A percentile compares a stretch with the other conserved stretches of the same genome.
Evolutionary conservation across 64 coral and sea anemone species (phyloP).

Genomic region (Pocillopora damicornis): DNA sequence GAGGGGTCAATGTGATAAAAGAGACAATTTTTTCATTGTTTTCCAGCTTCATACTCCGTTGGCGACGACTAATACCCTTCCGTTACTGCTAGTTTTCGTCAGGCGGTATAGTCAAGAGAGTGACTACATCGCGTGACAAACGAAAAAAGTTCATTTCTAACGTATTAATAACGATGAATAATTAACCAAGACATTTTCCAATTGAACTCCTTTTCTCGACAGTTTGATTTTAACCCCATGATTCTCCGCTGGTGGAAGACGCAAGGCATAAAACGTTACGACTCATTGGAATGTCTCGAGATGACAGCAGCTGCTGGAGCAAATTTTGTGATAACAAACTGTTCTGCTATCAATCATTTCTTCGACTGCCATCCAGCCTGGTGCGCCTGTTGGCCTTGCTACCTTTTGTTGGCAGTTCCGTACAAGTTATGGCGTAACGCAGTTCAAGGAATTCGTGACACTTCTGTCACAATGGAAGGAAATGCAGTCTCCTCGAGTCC

Average conservation of each 20-base stretch:
- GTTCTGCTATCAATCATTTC: slow-evolving; percentile 59
- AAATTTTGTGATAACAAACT: slow-evolving; percentile 70
- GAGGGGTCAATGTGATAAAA: no score
- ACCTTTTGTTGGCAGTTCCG: slow-evolving; percentile 61
- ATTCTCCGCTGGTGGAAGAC: slow-evolving; percentile 71
- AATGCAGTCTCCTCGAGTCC: slow-evolving; percentile 22
- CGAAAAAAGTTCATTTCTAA: no score
- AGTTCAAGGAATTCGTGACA: slow-evolving; percentile 58
- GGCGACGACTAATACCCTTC: no score
- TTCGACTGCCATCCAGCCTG: slow-evolving; percentile 83
- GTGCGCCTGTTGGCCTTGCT: slow-evolving; percentile 77
- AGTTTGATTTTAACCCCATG: slow-evolving; percentile 81
- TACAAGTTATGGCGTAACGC: slow-evolving; percentile 75
- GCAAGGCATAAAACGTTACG: slow-evolving; percentile 70
- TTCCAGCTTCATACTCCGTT: no score
- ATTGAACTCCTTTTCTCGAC: neutral
- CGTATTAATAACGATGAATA: no score
- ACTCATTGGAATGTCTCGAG: slow-evolving; percentile 68
- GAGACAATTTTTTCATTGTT: no score
- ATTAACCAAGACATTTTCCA: neutral
- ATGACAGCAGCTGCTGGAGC: slow-evolving; percentile 66
- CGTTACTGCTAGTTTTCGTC: no score
- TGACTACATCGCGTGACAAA: no score
- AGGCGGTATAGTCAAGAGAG: no score
- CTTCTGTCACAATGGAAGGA: slow-evolving; percentile 52